Conservation (phyloP, 2,113 vertebrate genomes). For the Anolis carolinensis region DNA sequence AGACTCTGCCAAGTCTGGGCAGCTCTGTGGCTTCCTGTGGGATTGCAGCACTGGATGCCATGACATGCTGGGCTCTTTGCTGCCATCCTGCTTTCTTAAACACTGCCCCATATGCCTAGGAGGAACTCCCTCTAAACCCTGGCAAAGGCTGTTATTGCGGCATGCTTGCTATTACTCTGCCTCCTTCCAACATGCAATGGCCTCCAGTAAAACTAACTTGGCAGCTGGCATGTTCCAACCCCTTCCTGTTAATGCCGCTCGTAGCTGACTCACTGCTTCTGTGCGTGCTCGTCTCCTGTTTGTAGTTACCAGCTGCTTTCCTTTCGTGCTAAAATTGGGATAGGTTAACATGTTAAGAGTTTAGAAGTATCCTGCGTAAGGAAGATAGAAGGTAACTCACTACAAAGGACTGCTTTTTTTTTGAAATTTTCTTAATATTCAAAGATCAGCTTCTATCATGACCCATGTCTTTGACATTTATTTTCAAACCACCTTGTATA, state of each 20-base stretch:
- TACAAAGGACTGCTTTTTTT: background rate
- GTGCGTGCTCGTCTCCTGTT: background rate
- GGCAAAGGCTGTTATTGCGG: background rate
- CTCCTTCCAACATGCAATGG: background rate
- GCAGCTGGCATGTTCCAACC: background rate
- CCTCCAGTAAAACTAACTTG: conserved; percentile 12
- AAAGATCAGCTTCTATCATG: background rate
- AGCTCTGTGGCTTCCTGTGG: conserved; percentile 15
- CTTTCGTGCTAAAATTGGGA: background rate
- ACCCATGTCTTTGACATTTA: too few species aligned
- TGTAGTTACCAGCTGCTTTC: background rate
- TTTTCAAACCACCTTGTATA: too few species aligned
- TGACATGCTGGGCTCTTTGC: background rate
- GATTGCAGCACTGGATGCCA: background rate
- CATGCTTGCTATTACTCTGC: background rate
- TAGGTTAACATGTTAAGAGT: background rate
- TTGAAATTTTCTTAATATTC: background rate
- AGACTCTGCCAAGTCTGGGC: conserved; percentile 25
- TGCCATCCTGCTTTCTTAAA: background rate
- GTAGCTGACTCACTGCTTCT: conserved; percentile 29
- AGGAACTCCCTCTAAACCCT: background rate
- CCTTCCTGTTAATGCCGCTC: conserved; percentile 1
- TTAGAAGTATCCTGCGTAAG: background rate
- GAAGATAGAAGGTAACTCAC: background rate
- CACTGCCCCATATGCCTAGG: conserved; percentile 10